Evolutionary conservation across 2,797 vertebrate genomes (phyloP).

Genomic region (Scarus forsteni): DNA sequence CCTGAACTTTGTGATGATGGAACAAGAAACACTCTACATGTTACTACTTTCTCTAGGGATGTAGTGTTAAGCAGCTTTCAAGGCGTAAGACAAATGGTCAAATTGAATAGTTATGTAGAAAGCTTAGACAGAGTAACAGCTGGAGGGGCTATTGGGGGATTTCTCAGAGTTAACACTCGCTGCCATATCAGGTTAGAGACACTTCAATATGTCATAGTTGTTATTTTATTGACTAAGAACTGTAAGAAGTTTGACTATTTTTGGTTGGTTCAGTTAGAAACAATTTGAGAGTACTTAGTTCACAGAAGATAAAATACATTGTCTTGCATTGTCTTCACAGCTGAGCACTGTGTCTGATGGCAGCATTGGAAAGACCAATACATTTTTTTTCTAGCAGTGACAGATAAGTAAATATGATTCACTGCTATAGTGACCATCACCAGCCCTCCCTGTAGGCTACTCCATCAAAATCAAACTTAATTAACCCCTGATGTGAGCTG

Average conservation of each 20-base stretch:
- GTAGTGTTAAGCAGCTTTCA: constrained; percentile 28
- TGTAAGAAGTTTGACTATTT: neutral
- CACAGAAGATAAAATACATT: neutral
- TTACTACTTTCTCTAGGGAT: constrained; percentile 33
- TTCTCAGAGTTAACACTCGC: constrained; percentile 3
- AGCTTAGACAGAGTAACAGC: neutral
- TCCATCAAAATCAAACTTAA: too few species aligned
- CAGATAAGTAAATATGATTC: too few species aligned
- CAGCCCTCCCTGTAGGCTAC: too few species aligned
- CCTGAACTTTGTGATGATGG: constrained; percentile 45
- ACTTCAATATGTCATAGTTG: neutral
- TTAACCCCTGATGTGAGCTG: too few species aligned
- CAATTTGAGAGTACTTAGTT: neutral
- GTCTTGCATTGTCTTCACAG: too few species aligned
- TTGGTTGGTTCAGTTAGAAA: neutral
- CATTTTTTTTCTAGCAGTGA: too few species aligned
- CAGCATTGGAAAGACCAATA: too few species aligned
- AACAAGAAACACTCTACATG: constrained; percentile 55
- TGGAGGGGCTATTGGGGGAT: neutral
- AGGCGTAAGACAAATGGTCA: neutral
- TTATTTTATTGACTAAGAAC: neutral
- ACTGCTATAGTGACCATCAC: too few species aligned
- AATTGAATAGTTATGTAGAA: constrained; percentile 1
- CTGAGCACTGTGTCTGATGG: too few species aligned
- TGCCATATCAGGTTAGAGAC: neutral